Evolutionary conservation across 2,797 vertebrate genomes (phyloP).

Genomic region (Clamator glandarius): DNA sequence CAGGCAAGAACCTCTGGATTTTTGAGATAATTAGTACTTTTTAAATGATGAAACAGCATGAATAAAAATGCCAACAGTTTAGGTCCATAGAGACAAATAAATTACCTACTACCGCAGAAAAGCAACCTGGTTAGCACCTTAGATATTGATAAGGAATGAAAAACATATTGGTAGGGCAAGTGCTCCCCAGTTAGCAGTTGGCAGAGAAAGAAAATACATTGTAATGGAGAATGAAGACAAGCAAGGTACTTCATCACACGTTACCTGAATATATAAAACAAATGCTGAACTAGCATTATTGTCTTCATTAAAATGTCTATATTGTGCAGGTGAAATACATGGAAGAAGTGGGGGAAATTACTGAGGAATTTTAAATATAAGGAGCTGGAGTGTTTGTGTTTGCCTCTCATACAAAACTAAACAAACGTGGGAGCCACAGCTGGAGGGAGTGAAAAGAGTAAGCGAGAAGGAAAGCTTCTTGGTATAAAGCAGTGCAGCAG

Average conservation of each 20-base stretch:
- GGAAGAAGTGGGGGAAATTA: background rate
- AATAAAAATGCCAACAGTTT: background rate
- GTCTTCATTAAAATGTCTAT: background rate
- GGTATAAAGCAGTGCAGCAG: background rate
- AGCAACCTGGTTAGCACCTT: slow-evolving; percentile 23
- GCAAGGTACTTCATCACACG: background rate
- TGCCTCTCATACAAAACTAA: background rate
- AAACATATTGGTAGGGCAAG: background rate
- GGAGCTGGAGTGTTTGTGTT: background rate
- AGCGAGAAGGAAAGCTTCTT: background rate
- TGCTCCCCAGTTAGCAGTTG: background rate
- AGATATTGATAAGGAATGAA: background rate
- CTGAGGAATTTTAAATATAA: background rate
- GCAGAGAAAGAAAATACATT: background rate
- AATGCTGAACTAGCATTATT: background rate
- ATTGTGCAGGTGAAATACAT: background rate
- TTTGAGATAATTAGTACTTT: background rate
- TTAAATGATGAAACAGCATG: background rate
- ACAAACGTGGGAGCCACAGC: background rate
- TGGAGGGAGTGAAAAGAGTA: background rate
- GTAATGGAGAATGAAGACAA: background rate
- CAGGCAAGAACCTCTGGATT: background rate
- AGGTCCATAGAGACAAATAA: slow-evolving; percentile 1
- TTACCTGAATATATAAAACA: background rate
- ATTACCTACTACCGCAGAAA: slow-evolving; percentile 4